These are phyloP conservation scores for Panthera tigris DNA, from an alignment of 2,113 vertebrate genomes.

Conservation along the genomic window DNA sequence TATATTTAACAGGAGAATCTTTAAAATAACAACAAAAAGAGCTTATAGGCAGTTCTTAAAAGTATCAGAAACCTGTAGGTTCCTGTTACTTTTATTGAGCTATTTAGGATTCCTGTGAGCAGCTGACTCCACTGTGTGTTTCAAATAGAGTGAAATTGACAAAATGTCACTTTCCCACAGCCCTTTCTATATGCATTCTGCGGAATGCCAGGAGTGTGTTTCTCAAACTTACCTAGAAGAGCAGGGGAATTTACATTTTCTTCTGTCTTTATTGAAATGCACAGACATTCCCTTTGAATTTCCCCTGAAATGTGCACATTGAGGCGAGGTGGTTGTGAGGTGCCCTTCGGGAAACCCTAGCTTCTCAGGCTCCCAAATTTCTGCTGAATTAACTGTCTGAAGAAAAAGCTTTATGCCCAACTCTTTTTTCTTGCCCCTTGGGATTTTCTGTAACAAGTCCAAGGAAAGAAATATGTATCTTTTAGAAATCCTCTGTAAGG, in stretches of 20 bases:
- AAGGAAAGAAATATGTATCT: background rate
- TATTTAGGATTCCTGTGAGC: background rate
- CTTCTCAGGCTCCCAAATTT: background rate
- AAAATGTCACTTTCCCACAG: background rate
- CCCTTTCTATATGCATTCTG: no score
- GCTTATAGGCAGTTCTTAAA: background rate
- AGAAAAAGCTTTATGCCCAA: background rate
- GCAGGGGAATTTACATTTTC: background rate
- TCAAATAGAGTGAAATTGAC: background rate
- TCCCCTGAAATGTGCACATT: background rate
- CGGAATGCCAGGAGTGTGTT: background rate
- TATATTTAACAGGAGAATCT: background rate
- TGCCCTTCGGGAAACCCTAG: accelerated
- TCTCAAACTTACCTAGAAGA: background rate
- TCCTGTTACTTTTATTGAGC: background rate
- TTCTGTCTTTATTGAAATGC: background rate
- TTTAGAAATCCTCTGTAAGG: background rate
- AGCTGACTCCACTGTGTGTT: background rate
- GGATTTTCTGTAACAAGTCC: background rate
- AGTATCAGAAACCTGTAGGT: background rate
- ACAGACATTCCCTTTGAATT: background rate
- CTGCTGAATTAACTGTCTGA: background rate
- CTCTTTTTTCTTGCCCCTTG: background rate
- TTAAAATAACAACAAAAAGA: background rate
- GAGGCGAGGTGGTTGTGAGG: background rate